phyloP scores from a whole-genome alignment of 2,888 invertebrate species.

The Morpho achilles region DNA sequence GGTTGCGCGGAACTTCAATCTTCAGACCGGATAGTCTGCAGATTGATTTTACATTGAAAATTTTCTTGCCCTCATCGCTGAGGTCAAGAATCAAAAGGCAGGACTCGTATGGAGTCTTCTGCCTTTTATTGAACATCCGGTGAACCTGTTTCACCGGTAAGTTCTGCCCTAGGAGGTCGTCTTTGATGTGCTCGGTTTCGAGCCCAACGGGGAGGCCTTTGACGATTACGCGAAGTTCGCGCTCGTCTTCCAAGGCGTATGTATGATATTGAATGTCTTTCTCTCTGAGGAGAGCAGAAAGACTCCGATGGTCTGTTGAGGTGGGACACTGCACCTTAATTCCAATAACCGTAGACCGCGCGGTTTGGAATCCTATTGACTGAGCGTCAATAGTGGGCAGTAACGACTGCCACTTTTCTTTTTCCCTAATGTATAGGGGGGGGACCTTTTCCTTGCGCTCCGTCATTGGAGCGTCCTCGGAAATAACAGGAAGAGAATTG shows the following conservation, averaged over 20 bases:
- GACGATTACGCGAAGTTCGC: slow-evolving; percentile 1
- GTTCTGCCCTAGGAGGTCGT: not conserved
- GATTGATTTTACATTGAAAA: not conserved
- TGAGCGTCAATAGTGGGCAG: not conserved
- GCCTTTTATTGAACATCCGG: not conserved
- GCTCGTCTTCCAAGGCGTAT: slow-evolving; percentile 12
- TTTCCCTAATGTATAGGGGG: not conserved
- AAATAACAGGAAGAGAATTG: no score
- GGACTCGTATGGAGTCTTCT: not conserved
- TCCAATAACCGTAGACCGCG: not conserved
- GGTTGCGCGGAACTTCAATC: not conserved
- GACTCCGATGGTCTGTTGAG: not conserved
- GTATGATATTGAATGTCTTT: not conserved
- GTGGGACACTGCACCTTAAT: not conserved
- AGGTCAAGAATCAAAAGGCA: not conserved
- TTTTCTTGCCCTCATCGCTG: not conserved
- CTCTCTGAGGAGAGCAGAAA: not conserved
- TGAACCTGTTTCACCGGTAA: slow-evolving; percentile 3
- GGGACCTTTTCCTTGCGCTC: not conserved
- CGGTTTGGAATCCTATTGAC: not conserved
- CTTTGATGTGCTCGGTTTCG: not conserved
- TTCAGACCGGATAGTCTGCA: not conserved
- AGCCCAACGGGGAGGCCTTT: slow-evolving; percentile 1
- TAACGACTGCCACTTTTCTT: not conserved
- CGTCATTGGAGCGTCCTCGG: no score